Evolutionary conservation across 2,888 invertebrate genomes (phyloP).

Genomic region (Patella ulyssiponensis): DNA sequence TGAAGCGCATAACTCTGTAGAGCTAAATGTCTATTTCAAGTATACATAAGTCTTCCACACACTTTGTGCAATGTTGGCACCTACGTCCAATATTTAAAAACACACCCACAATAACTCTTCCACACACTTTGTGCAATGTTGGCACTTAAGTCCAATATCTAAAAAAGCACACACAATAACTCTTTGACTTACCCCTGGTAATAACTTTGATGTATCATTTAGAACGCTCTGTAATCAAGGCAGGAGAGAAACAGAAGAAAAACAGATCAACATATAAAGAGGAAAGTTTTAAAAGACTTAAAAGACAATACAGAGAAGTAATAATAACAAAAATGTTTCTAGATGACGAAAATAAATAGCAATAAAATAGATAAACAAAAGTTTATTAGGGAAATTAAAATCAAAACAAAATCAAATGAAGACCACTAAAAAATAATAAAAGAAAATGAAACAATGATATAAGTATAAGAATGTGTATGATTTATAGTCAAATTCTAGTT

Average conservation of each 20-base stretch:
- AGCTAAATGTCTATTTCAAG: too few relatives aligned
- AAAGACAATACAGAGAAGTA: background rate
- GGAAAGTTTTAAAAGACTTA: background rate
- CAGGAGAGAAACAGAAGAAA: constrained; percentile 2
- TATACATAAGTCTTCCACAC: too few relatives aligned
- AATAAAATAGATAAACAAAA: constrained; percentile 5
- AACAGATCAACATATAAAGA: background rate
- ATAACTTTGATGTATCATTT: constrained; percentile 11
- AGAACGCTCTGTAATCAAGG: constrained; percentile 27
- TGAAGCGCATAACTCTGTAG: too few relatives aligned
- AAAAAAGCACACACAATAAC: background rate
- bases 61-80: too few relatives aligned
- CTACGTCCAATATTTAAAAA: too few relatives aligned
- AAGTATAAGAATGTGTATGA: background rate
- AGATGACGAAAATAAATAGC: background rate
- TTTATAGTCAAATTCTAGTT: too few relatives aligned
- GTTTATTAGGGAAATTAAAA: background rate
- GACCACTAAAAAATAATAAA: background rate
- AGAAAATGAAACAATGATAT: background rate
- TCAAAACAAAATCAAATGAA: background rate
- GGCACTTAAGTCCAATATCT: too few relatives aligned
- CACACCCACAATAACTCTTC: too few relatives aligned
- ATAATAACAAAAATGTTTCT: background rate
- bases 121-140: too few relatives aligned
- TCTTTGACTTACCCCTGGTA: background rate